phyloP scores from a whole-genome alignment of 1,140 invertebrate species.

The Radopholus similis region DNA sequence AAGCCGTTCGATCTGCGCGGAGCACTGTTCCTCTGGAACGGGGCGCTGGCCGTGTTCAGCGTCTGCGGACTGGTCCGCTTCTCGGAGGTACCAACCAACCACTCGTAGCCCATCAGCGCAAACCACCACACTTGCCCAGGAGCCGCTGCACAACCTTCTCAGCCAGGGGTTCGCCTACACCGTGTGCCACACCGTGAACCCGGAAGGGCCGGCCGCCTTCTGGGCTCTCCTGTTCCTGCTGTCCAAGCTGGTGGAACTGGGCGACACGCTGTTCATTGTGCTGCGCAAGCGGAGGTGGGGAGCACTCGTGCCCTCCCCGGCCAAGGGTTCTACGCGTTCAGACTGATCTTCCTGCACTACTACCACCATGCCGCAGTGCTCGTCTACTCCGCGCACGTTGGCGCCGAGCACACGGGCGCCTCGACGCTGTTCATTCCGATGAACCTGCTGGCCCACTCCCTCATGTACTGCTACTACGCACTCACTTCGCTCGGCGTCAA shows the following conservation, averaged over 20 bases:
- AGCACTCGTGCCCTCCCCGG: too few relatives aligned
- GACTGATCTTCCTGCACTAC: conserved; percentile 44
- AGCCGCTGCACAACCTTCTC: conserved; percentile 27
- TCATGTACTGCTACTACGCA: conserved; percentile 94
- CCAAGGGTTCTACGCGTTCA: too few relatives aligned
- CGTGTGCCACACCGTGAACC: conserved; percentile 25
- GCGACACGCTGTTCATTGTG: conserved; percentile 46
- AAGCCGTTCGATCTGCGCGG: conserved; percentile 78
- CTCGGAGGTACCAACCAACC: conserved; percentile 53
- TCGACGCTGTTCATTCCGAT: conserved; percentile 77
- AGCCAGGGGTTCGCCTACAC: conserved; percentile 63
- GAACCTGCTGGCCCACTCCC: conserved; percentile 92
- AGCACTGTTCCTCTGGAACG: conserved; percentile 82
- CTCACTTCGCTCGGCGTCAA: conserved; percentile 79
- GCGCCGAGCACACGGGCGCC: conserved; percentile 29
- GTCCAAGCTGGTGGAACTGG: conserved; percentile 43
- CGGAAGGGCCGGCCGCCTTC: conserved; percentile 24
- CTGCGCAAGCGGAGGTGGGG: conserved; percentile 42
- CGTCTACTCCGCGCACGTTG: conserved; percentile 78
- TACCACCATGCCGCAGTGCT: conserved; percentile 69
- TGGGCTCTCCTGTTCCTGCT: conserved; percentile 31
- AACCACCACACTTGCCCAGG: conserved; percentile 74
- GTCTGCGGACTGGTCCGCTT: conserved; percentile 78
- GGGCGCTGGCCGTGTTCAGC: conserved; percentile 82
- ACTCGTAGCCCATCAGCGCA: conserved; percentile 73